These are phyloP conservation scores for Xiphorhynchus elegans DNA, from an alignment of 2,113 vertebrate species.

Conservation along the genomic window DNA sequence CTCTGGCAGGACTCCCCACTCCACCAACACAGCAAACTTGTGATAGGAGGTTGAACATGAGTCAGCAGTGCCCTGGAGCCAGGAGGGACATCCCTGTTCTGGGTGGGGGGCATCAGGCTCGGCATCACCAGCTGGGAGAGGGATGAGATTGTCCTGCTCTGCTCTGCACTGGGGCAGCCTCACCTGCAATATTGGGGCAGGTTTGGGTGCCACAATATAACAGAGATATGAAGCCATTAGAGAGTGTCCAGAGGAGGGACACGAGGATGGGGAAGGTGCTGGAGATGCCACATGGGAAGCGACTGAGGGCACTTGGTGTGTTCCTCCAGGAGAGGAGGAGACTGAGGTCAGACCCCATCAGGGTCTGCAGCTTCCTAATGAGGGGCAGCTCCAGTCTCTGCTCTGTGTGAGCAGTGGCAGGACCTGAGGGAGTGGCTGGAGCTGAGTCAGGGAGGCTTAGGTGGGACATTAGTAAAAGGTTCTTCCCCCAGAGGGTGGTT, in stretches of 20 bases:
- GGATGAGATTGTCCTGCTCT: not conserved
- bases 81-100: not conserved
- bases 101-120: not conserved
- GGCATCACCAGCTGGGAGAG: not conserved
- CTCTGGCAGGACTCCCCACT: not conserved
- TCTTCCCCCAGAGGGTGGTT: not conserved
- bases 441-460: not conserved
- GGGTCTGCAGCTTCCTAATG: not conserved
- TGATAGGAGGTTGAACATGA: not conserved
- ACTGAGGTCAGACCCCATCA: rapidly evolving
- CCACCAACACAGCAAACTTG: not conserved
- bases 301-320: not conserved
- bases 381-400: not conserved
- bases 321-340: not conserved
- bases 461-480: not conserved
- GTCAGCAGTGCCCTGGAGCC: not conserved
- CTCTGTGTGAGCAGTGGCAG: not conserved
- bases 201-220: no score
- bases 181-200: not conserved
- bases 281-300: not conserved
- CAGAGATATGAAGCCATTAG: not conserved
- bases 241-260: not conserved
- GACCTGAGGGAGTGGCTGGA: not conserved
- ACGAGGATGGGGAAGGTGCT: not conserved
- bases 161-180: not conserved